Evolutionary conservation across 2,113 vertebrate genomes (phyloP).

Genomic region (Tyto alba): DNA sequence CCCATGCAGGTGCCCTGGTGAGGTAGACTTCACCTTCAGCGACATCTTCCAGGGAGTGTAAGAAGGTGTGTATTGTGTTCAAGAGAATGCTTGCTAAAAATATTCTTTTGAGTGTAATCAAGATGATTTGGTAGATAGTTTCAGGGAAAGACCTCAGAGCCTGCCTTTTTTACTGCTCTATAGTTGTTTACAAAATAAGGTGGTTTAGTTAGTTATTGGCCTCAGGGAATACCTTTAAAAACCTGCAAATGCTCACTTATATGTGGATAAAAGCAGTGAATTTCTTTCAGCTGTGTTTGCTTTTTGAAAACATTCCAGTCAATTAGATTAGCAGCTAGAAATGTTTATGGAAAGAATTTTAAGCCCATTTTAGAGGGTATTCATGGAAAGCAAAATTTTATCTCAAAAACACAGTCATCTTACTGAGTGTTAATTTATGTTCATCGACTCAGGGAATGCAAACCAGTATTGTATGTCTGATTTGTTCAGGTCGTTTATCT

Average conservation of each 20-base stretch:
- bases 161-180: neutral
- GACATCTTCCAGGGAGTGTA: neutral
- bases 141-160: neutral
- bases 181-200: slow-evolving; percentile 1
- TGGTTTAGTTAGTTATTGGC: neutral
- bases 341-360: slow-evolving; percentile 25
- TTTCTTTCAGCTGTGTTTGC: slow-evolving; percentile 14
- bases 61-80: neutral
- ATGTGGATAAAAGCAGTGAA: neutral
- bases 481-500: neutral
- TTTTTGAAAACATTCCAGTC: slow-evolving; percentile 9
- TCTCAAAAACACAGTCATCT: neutral
- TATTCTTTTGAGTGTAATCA: neutral
- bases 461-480: neutral
- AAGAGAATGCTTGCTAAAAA: neutral
- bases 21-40: neutral
- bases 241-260: neutral
- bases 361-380: neutral
- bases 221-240: neutral
- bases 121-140: neutral
- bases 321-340: neutral
- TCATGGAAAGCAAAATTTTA: slow-evolving; percentile 17
- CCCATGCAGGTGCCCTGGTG: neutral
- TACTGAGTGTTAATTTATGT: neutral
- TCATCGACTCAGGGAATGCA: neutral